Percentiles rank a stretch among this genome's conserved stretches.
Evolutionary conservation across 2,888 invertebrate species (phyloP).

Genomic region (Eupelmus urozonus): DNA sequence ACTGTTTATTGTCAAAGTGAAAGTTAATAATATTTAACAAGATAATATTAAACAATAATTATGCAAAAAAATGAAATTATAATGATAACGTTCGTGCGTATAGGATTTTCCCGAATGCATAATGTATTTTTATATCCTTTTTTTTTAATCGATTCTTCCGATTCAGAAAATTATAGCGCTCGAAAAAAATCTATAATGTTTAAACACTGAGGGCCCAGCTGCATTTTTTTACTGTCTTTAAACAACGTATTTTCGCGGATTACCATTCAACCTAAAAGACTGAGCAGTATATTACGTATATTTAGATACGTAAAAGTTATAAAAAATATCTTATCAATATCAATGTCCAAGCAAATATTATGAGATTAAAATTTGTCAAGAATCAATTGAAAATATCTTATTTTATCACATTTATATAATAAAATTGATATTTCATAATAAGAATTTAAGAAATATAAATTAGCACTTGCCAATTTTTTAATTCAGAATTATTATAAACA

Average conservation of each 20-base stretch:
- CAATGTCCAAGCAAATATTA: constrained; percentile 33
- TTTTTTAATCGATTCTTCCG: constrained; percentile 60
- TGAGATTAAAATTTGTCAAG: constrained; percentile 26
- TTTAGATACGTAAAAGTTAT: constrained; percentile 54
- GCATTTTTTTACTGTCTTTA: constrained; percentile 50
- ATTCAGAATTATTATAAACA: too few relatives aligned
- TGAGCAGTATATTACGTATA: constrained; percentile 64
- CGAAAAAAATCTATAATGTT: constrained; percentile 32
- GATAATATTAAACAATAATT: constrained; percentile 41
- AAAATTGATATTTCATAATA: too few relatives aligned
- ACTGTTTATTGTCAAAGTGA: constrained; percentile 33
- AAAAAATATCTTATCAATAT: constrained; percentile 55
- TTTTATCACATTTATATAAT: too few relatives aligned
- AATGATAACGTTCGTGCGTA: constrained; percentile 9
- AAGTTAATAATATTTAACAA: constrained; percentile 22
- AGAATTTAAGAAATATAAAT: too few relatives aligned
- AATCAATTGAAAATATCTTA: not conserved
- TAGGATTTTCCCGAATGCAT: constrained; percentile 37
- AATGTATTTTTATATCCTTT: constrained; percentile 64
- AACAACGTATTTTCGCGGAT: constrained; percentile 60
- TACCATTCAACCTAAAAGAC: constrained; percentile 72
- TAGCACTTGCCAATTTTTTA: too few relatives aligned
- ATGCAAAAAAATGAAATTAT: constrained; percentile 41
- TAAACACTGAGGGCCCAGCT: constrained; percentile 56
- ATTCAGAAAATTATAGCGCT: constrained; percentile 42